phyloP scores from a whole-genome alignment of 1,140 invertebrate genomes.

The Drosophila parvula region DNA sequence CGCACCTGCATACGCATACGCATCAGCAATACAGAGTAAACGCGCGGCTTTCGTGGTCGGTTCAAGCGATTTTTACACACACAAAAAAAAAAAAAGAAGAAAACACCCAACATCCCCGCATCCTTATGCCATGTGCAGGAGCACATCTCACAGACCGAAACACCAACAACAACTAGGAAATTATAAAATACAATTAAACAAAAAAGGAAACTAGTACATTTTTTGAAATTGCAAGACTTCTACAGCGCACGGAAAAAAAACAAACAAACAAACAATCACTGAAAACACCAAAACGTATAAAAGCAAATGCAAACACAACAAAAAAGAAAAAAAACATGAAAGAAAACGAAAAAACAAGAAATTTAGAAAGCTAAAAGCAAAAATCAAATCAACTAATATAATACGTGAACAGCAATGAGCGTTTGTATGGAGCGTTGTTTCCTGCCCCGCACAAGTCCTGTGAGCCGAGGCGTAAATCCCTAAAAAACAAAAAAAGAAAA shows the following conservation, averaged over 20 bases:
- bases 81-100: neutral
- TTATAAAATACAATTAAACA: constrained; percentile 74
- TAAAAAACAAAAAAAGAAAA: neutral
- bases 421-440: constrained; percentile 50
- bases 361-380: constrained; percentile 42
- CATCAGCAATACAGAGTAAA: constrained; percentile 43
- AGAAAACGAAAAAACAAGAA: constrained; percentile 12
- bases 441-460: constrained; percentile 47
- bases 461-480: constrained; percentile 37
- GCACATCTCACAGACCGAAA: constrained; percentile 55
- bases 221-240: constrained; percentile 69
- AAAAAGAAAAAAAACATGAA: constrained; percentile 7
- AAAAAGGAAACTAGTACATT: constrained; percentile 73
- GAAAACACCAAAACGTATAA: constrained; percentile 46
- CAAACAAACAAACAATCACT: constrained; percentile 26
- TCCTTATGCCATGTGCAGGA: constrained; percentile 36
- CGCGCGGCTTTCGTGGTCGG: constrained; percentile 47
- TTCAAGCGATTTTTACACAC: constrained; percentile 35
- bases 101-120: constrained; percentile 11
- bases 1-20: constrained; percentile 28
- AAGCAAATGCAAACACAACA: constrained; percentile 26
- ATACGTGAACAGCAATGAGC: constrained; percentile 45
- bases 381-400: constrained; percentile 32
- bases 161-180: constrained; percentile 73
- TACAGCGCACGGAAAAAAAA: constrained; percentile 51